These are phyloP conservation scores for Glyphotaelius pellucidus DNA, from an alignment of 2,888 invertebrate genomes.

Conservation along the genomic window DNA sequence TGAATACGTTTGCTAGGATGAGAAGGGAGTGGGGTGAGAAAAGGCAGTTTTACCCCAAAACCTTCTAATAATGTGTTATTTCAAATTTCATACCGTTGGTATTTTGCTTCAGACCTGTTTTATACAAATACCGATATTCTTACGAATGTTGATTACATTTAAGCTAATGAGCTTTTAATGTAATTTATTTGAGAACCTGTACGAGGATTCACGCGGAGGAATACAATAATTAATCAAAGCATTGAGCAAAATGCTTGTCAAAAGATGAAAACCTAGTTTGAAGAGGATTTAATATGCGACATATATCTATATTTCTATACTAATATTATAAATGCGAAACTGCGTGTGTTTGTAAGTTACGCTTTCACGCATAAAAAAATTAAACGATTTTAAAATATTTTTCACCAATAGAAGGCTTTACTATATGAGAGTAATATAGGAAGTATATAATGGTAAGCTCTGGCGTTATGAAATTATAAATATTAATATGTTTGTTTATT, in stretches of 20 bases:
- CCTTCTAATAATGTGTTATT: slow-evolving; percentile 3
- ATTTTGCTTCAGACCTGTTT: neutral
- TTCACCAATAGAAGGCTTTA: too few relatives aligned
- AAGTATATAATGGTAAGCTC: too few relatives aligned
- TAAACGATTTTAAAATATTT: too few relatives aligned
- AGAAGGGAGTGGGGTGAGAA: neutral
- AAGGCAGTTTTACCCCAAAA: neutral
- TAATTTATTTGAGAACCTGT: neutral
- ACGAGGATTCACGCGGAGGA: neutral
- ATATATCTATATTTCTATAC: neutral
- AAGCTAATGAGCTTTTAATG: neutral
- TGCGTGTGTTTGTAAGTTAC: too few relatives aligned
- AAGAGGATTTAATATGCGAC: neutral
- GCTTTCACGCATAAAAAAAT: too few relatives aligned
- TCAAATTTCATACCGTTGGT: neutral
- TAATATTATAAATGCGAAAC: too few relatives aligned
- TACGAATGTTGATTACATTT: neutral
- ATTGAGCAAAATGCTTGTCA: neutral
- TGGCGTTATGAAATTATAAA: too few relatives aligned
- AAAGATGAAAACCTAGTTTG: neutral
- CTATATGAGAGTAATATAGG: too few relatives aligned
- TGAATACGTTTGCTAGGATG: slow-evolving; percentile 49
- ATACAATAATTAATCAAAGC: neutral
- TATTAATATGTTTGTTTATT: too few relatives aligned
- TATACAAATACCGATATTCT: neutral